Evolutionary conservation across 92 coral and sea anemone genomes (phyloP).

Genomic region (Palythoa caribaeorum): DNA sequence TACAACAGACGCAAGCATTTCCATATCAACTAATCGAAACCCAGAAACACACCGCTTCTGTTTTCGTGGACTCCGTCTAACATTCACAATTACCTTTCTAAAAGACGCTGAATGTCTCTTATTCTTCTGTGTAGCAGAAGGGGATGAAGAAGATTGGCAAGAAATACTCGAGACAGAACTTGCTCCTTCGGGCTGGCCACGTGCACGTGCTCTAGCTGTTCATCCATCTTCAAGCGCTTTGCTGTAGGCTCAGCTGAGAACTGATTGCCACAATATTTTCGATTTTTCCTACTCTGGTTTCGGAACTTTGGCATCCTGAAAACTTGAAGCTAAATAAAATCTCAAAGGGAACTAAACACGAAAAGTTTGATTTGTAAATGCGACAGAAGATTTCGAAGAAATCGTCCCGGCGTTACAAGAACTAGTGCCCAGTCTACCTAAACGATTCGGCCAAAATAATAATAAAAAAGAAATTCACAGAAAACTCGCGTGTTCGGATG

Average conservation of each 20-base stretch:
- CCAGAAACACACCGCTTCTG: conserved; percentile 45
- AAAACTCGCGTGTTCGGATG: background rate
- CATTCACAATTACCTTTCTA: background rate
- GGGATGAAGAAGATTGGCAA: conserved; percentile 8
- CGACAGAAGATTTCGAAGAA: background rate
- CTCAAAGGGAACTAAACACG: background rate
- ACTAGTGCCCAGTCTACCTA: background rate
- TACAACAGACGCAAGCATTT: conserved; percentile 52
- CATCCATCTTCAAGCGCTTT: background rate
- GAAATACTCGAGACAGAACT: background rate
- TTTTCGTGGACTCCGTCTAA: conserved; percentile 14
- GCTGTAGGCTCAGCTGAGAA: background rate
- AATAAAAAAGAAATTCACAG: background rate
- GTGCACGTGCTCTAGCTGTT: background rate
- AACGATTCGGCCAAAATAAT: background rate
- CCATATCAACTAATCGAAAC: conserved; percentile 60
- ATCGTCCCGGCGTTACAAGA: background rate
- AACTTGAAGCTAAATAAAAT: background rate
- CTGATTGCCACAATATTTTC: background rate
- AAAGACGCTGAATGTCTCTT: background rate
- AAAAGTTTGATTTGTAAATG: background rate
- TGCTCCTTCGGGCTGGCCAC: conserved; percentile 7
- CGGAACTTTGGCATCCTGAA: background rate
- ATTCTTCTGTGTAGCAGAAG: background rate
- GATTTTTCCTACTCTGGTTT: background rate